phyloP scores from a whole-genome alignment of 2,797 vertebrate genomes.

The Gadopsis bispinosus region DNA sequence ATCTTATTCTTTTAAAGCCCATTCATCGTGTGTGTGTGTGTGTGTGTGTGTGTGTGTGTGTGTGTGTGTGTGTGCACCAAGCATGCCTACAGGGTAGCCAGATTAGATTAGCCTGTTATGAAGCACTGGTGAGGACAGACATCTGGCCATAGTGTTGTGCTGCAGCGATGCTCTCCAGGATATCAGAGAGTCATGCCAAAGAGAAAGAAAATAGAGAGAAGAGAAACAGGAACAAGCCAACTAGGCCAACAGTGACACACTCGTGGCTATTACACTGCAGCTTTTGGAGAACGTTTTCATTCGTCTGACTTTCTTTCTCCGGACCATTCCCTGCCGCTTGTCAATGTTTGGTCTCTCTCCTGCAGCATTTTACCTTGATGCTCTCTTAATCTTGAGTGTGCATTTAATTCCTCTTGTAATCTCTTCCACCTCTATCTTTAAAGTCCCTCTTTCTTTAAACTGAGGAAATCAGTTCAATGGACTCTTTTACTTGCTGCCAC shows the following conservation, averaged over 20 bases:
- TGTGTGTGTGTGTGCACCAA: slow-evolving; percentile 30
- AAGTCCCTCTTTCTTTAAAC: slow-evolving; percentile 10
- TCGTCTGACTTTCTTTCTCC: slow-evolving; percentile 33
- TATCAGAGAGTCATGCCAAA: slow-evolving; percentile 72
- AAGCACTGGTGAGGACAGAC: slow-evolving; percentile 72
- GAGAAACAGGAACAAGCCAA: slow-evolving; percentile 65
- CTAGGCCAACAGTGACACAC: slow-evolving; percentile 71
- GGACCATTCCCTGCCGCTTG: slow-evolving; percentile 4
- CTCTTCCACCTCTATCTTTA: background rate
- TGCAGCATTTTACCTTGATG: background rate
- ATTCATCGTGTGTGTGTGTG: slow-evolving; percentile 14
- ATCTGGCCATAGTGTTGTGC: slow-evolving; percentile 69
- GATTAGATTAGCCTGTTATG: slow-evolving; percentile 72
- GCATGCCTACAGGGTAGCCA: slow-evolving; percentile 52
- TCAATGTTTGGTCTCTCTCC: background rate
- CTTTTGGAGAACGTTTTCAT: slow-evolving; percentile 34
- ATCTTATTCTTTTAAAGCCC: slow-evolving; percentile 42
- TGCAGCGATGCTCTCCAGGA: slow-evolving; percentile 72
- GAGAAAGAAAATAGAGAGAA: slow-evolving; percentile 66
- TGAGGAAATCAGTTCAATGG: slow-evolving; percentile 41
- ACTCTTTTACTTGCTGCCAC: slow-evolving; percentile 47
- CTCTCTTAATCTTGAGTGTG: background rate
- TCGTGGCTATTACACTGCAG: slow-evolving; percentile 48
- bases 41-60: slow-evolving; percentile 24
- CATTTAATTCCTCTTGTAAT: background rate